Evolutionary conservation across 2,797 vertebrate genomes (phyloP), one percentile per base, ranked within the genome.

Genomic region (Sardinella longiceps): DNA sequence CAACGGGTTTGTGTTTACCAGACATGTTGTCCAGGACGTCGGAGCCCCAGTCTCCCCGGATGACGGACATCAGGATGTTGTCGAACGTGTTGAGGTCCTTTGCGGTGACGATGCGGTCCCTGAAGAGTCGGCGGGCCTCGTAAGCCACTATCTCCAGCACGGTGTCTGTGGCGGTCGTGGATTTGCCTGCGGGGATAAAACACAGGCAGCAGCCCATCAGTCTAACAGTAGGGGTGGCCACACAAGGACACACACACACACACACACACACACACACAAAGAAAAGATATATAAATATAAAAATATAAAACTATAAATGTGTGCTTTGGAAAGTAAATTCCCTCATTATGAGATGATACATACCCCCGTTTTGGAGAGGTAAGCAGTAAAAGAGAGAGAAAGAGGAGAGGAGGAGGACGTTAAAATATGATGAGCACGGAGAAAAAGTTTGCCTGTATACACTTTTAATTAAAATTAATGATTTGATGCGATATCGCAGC

Each of bases 111-210:
- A 99, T 96, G 84, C 96, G 95, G 91, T 99, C 98, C 91, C 98
- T 96, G 93, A 99, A 99, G 86, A 99, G 95, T 87, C 98, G 93
- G 28, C 86, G 86, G 58, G 97, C 98, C 94, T 99, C 98, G 0
- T 98, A 97, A 0, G 95, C 97, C 80, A 99, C 94, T 84, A 97
- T 96, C 94, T 98, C 97, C 92, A 99, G 86, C 11, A 99, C 95
- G 0, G 95, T 95, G 91, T 98, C 97, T 95, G 95, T 89, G 18
- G 93, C 92, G 70, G 94, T 89, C 15, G 93, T 92, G 81, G 94
- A 91, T 80, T 92, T 90, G 39, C 93, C 96, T 97, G 86, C 23
- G 90, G 85, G 84, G 20, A 85, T 83, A 6, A 30, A 70, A 70
- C 30, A 33, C 15, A 70, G 28, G 6, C 37, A 43, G 70, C 37